phyloP scores from a whole-genome alignment of 2,113 vertebrate species.

The Gallinago jamesoni region DNA sequence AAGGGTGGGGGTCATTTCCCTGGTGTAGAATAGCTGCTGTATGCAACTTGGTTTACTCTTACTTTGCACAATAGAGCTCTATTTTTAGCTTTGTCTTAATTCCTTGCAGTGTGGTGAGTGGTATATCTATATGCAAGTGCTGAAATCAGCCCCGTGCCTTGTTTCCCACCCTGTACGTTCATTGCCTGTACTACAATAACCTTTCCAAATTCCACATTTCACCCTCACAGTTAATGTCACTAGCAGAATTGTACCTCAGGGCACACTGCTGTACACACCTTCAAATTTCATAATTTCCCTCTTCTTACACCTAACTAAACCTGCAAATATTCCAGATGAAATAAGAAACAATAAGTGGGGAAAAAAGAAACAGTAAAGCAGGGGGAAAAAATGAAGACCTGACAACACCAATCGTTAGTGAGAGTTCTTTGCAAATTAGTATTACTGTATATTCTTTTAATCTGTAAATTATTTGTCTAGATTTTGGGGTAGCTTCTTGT shows the following conservation, averaged over 20 bases:
- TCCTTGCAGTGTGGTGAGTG: background rate
- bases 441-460: background rate
- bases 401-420: background rate
- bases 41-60: background rate
- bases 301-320: background rate
- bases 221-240: background rate
- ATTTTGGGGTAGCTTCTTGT: background rate
- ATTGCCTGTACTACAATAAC: background rate
- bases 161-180: background rate
- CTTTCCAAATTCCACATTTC: background rate
- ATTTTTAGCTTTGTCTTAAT: background rate
- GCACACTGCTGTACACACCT: background rate
- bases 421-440: background rate
- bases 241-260: background rate
- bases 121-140: too few species aligned
- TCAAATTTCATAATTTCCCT: background rate
- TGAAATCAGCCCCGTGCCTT: background rate
- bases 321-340: background rate
- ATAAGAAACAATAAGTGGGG: background rate
- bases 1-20: background rate
- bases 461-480: background rate
- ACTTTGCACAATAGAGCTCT: background rate
- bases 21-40: background rate
- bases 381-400: background rate
- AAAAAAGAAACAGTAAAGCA: too few species aligned